Base-by-base conservation (phyloP, 2,888 invertebrate genomes). In the Myathropa florea region DNA sequence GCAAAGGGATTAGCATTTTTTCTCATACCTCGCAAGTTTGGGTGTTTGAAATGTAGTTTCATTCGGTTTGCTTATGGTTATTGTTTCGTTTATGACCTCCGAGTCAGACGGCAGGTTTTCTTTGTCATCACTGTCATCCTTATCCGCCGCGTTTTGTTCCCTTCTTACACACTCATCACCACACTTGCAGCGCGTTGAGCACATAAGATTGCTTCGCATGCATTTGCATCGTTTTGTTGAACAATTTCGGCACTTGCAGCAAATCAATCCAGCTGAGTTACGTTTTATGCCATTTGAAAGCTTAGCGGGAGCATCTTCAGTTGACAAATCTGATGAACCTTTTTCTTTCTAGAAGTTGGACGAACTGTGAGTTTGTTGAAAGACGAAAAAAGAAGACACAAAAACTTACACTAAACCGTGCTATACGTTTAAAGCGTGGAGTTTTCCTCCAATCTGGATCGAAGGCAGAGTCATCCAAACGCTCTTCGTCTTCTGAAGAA, bases 391-490 rank as follows among this genome's bases (percentile, higher is more conserved):
- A n/a, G n/a, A 10, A 39, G 7, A 9, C 12, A 12, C 0, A 70
- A 18, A 46, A 7, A 33, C 55, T 67, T 72, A 71, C 80, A 65
- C 73, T 83, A 26, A 81, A 81, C 24, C 77, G 57, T 10, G 4
- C 55, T 1, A 7, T 46, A 18, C 73, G 83, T 53, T 28, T 79
- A 6, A 77, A 63, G 6, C 59, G 36, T 3, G 90, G 90, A 7
- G 90, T 90, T 76, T 88, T 88, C 33, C 1, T 73, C 90, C 90
- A 90, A 76, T 90, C 90, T 4, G 90, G 90, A 89, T 90, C 90
- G 18, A 63, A 36, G 14, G 68, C 46, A 3, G 72, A 64, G 36
- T 72, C 33, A 63, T 88, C 88, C 7, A 36, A 53, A 14, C 26
- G 14, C 18, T 63, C 36, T 23, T 88, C 88, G 3, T 88, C 85